phyloP scores from a whole-genome alignment of 1,140 invertebrate genomes.

The Platyura marginata region DNA sequence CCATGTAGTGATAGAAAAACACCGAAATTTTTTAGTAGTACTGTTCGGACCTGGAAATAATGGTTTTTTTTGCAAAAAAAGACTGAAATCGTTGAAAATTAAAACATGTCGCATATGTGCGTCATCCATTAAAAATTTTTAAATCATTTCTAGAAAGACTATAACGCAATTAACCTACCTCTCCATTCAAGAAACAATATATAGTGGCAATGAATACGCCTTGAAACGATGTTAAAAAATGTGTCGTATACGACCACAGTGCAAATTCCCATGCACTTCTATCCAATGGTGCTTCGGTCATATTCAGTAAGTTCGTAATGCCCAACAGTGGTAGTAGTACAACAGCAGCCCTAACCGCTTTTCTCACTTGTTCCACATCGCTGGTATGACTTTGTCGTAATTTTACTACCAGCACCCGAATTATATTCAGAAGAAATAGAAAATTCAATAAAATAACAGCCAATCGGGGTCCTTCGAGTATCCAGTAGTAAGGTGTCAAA shows the following conservation, averaged over 20 bases:
- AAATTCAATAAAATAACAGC: conserved; percentile 68
- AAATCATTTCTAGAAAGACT: too few relatives aligned
- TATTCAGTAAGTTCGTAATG: conserved; percentile 56
- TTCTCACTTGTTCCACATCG: conserved; percentile 64
- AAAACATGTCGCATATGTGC: too few relatives aligned
- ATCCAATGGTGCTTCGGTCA: conserved; percentile 45
- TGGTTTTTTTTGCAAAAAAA: background rate
- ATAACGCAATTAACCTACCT: conserved; percentile 34
- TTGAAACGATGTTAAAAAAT: conserved; percentile 70
- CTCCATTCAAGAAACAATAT: conserved; percentile 78
- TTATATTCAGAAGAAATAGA: conserved; percentile 66
- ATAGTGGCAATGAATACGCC: conserved; percentile 68
- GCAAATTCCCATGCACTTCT: conserved; percentile 49
- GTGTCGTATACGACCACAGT: conserved; percentile 60
- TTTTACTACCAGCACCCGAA: conserved; percentile 68
- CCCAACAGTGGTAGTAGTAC: conserved; percentile 66
- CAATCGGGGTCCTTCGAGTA: conserved; percentile 64
- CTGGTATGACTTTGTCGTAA: conserved; percentile 54
- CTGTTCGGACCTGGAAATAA: conserved; percentile 29
- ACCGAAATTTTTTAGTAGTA: conserved; percentile 33
- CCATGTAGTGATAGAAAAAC: conserved; percentile 32
- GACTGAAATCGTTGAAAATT: background rate
- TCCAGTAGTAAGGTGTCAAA: conserved; percentile 64
- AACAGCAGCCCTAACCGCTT: conserved; percentile 59
- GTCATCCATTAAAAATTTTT: too few relatives aligned